Base-by-base conservation (phyloP, 2,888 invertebrate species). In the Leptarthrus brevirostris region DNA sequence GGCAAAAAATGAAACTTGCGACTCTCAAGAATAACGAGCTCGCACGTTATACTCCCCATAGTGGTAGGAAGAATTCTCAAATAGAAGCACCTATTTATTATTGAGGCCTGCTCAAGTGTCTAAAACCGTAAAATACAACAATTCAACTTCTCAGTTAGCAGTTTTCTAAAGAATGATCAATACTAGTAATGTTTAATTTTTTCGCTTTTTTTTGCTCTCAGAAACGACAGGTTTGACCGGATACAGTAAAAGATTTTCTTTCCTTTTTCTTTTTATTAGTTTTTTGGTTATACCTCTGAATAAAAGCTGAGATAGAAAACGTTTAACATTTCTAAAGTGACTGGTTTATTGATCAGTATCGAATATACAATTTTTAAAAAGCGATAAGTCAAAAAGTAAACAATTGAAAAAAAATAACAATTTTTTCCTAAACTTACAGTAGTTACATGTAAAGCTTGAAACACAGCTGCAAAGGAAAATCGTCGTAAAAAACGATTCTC, bases 311-410 rank as follows among this genome's bases (percentile, higher is more conserved):
- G 49, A n/a, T 56, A 18, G 36, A 71, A 61, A 71, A 64, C 56
- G 72, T 73, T 64, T 64, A 30, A 74, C 24, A 64, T 56, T 34
- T 52, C 52, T 69, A 40, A 56, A 74, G 61, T 66, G 80, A 83
- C 84, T 85, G 85, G 83, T 85, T 85, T 84, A 85, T 85, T 85
- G 85, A 85, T 85, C 85, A 85, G 85, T 83, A 85, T 85, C 85
- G 85, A 84, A 85, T 84, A 82, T n/a, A n/a, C n/a, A n/a, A n/a
- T 78, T 73, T 44, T 72, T 30, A 20, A 24, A 44, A 16, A 56
- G 36, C 22, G 36, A 52, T 56, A 56, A 56, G 30, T 30, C 49
- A 34, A 16, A 58, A 40, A 22, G 22, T 44, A 16, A 58, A 49
- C 26, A 66, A 18, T 64, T 24, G 24, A 24, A 22, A 20, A 8